phyloP scores from a whole-genome alignment of 1,140 invertebrate species.

The Maniola jurtina region DNA sequence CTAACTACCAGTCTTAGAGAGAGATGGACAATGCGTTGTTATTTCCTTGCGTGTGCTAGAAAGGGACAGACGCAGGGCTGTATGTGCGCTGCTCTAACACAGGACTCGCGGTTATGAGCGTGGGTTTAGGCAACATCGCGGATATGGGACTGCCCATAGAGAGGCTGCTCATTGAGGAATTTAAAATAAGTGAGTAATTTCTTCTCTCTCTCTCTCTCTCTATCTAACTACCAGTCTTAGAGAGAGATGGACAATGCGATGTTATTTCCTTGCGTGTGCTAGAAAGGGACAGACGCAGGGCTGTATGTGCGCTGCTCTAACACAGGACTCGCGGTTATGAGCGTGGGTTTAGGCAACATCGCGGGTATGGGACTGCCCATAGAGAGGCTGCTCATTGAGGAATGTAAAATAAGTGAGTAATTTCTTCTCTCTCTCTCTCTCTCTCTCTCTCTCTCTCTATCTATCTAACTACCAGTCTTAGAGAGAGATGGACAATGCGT shows the following conservation, averaged over 20 bases:
- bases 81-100: slow-evolving; percentile 88
- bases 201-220: neutral
- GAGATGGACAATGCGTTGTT: slow-evolving; percentile 64
- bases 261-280: slow-evolving; percentile 89
- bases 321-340: slow-evolving; percentile 89
- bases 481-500: slow-evolving; percentile 17
- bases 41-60: slow-evolving; percentile 88
- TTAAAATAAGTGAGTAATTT: slow-evolving; percentile 83
- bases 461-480: too few species aligned
- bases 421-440: neutral
- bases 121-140: slow-evolving; percentile 89
- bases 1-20: too few species aligned
- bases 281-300: slow-evolving; percentile 86
- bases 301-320: slow-evolving; percentile 88
- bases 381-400: slow-evolving; percentile 84
- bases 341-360: slow-evolving; percentile 89
- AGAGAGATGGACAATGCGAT: slow-evolving; percentile 38
- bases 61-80: slow-evolving; percentile 87
- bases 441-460: neutral
- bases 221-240: too few species aligned
- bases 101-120: slow-evolving; percentile 89
- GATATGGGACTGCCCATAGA: slow-evolving; percentile 85
- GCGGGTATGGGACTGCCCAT: slow-evolving; percentile 85
- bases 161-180: slow-evolving; percentile 83
- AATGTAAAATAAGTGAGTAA: slow-evolving; percentile 85